Evolutionary conservation across 2,888 invertebrate genomes (phyloP).

Genomic region (Chymomyza amoena): DNA sequence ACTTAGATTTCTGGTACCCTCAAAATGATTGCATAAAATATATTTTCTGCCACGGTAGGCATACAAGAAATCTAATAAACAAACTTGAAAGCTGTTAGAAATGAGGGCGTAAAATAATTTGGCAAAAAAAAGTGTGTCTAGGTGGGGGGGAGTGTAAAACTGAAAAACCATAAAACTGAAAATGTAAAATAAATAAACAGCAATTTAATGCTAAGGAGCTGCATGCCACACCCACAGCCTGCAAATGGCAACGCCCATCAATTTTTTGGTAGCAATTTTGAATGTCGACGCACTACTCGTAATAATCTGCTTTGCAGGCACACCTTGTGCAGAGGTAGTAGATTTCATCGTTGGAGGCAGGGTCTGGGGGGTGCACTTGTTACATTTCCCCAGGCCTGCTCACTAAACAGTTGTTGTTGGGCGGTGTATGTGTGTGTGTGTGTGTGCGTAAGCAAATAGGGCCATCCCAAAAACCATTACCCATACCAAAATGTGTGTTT

Average conservation of each 20-base stretch:
- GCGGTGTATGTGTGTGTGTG: not conserved
- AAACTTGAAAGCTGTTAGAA: conserved; percentile 10
- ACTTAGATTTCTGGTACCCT: no score
- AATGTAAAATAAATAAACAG: conserved; percentile 15
- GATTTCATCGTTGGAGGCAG: not conserved
- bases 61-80: conserved; percentile 14
- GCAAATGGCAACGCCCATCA: conserved; percentile 1
- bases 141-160: not conserved
- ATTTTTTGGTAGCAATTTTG: not conserved
- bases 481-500: conserved; percentile 4
- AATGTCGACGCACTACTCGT: not conserved
- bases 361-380: not conserved
- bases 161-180: not conserved
- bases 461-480: conserved; percentile 11
- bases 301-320: conserved; percentile 2
- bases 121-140: not conserved
- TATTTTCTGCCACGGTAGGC: not conserved
- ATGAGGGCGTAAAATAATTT: conserved; percentile 4
- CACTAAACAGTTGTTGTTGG: not conserved
- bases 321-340: not conserved
- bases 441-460: not conserved
- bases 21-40: no score
- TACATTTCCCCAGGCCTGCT: not conserved
- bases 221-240: not conserved
- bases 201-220: conserved; percentile 6